Percentiles rank a stretch among this genome's conserved stretches.
Evolutionary conservation across 2,888 invertebrate species (phyloP).

Genomic region (Tetranychus truncatus): DNA sequence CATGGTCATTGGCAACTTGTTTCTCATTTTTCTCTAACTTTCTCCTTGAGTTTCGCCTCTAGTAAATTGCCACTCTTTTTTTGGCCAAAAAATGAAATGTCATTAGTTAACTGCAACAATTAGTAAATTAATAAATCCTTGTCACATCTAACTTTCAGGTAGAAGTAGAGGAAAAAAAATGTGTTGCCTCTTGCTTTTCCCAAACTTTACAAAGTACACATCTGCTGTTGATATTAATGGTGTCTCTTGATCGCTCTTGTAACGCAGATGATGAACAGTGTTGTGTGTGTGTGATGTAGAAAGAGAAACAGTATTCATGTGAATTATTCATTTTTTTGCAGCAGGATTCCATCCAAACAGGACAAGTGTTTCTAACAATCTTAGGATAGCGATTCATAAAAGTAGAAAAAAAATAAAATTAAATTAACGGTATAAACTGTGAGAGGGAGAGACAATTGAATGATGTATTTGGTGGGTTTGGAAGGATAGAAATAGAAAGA

Average conservation of each 20-base stretch:
- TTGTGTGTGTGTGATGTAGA: neutral
- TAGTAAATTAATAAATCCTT: conserved; percentile 1
- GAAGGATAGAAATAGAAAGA: neutral
- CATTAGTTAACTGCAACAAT: neutral
- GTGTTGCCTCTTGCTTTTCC: neutral
- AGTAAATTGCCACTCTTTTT: neutral
- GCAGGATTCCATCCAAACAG: neutral
- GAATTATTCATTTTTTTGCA: neutral
- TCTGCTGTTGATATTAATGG: no score
- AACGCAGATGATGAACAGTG: neutral
- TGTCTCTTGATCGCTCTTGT: neutral
- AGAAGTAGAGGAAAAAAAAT: neutral
- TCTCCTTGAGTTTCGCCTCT: neutral
- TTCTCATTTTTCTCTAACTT: neutral
- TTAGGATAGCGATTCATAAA: neutral
- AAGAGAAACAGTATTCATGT: neutral
- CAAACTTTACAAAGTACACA: neutral
- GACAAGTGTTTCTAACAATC: neutral
- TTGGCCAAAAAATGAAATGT: neutral
- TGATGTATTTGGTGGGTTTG: neutral
- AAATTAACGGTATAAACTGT: neutral
- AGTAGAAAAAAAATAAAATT: neutral
- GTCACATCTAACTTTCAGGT: neutral
- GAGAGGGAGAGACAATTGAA: neutral
- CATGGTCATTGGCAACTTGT: neutral